A percentile compares a stretch with the other conserved stretches of the same genome.
These are phyloP conservation scores for Sitta carolinensis DNA, from an alignment of 2,797 vertebrate species.

Conservation along the genomic window DNA sequence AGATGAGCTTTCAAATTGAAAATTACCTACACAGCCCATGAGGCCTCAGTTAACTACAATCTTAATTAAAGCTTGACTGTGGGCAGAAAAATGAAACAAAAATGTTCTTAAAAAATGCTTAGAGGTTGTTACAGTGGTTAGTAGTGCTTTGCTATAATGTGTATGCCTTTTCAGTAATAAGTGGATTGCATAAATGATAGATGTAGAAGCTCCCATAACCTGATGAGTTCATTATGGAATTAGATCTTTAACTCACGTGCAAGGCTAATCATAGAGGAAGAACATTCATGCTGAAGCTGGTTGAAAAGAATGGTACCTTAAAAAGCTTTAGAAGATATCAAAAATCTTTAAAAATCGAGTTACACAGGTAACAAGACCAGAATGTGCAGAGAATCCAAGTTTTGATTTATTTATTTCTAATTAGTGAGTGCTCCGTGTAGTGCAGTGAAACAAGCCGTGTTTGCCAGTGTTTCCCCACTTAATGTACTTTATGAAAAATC, in stretches of 20 bases:
- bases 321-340: neutral
- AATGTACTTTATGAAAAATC: neutral
- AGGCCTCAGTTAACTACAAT: neutral
- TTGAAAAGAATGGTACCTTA: neutral
- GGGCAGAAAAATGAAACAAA: constrained; percentile 8
- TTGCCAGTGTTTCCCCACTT: neutral
- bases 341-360: constrained; percentile 31
- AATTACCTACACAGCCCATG: neutral
- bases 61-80: constrained; percentile 4
- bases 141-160: neutral
- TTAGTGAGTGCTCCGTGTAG: neutral
- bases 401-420: constrained; percentile 32
- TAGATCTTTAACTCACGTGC: neutral
- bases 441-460: neutral
- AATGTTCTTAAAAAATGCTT: neutral
- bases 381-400: neutral
- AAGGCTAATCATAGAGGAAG: neutral
- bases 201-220: neutral
- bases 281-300: neutral
- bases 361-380: neutral
- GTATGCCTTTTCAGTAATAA: neutral
- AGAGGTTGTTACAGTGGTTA: neutral
- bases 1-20: constrained; percentile 15
- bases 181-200: neutral
- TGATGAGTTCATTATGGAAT: constrained; percentile 12